Evolutionary conservation across 1,140 invertebrate species (phyloP).

Genomic region (Aphelenchoides fujianensis): DNA sequence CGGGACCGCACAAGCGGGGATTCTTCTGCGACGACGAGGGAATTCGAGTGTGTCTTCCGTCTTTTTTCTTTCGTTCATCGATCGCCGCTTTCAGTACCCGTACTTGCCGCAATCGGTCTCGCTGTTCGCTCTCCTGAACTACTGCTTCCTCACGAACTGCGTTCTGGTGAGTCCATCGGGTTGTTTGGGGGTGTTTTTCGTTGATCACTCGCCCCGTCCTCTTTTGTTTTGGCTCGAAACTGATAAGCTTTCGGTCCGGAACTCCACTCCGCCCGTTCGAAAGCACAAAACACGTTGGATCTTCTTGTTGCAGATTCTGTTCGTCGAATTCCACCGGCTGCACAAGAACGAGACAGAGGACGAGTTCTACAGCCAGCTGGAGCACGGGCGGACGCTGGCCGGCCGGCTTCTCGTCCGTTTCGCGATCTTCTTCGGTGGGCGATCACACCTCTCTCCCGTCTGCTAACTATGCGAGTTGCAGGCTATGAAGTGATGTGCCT

Average conservation of each 20-base stretch:
- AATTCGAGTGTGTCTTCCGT: too few relatives aligned
- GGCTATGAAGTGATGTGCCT: slow-evolving; percentile 31
- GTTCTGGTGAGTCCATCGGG: background rate
- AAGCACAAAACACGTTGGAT: background rate
- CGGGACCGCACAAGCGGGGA: slow-evolving; percentile 37
- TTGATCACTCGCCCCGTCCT: background rate
- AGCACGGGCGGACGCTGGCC: slow-evolving; percentile 4
- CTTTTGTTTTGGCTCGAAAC: background rate
- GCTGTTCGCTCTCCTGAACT: slow-evolving; percentile 12
- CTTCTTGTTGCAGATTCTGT: slow-evolving; percentile 5
- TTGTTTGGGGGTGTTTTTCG: background rate
- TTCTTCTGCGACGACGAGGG: slow-evolving; percentile 52
- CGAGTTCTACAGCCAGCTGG: slow-evolving; percentile 9
- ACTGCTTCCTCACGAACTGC: slow-evolving; percentile 7
- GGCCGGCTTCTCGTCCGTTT: slow-evolving; percentile 15
- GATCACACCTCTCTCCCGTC: too few relatives aligned
- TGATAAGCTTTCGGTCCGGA: background rate
- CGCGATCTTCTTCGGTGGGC: slow-evolving; percentile 22
- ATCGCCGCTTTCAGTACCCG: too few relatives aligned
- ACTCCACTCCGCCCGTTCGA: background rate
- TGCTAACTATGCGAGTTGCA: too few relatives aligned
- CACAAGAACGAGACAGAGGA: background rate
- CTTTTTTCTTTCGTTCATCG: too few relatives aligned
- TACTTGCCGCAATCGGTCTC: slow-evolving; percentile 37
- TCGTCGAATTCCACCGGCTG: slow-evolving; percentile 13